Base-by-base conservation (phyloP, 1,140 invertebrate genomes). In the Bursaphelenchus mucronatus region DNA sequence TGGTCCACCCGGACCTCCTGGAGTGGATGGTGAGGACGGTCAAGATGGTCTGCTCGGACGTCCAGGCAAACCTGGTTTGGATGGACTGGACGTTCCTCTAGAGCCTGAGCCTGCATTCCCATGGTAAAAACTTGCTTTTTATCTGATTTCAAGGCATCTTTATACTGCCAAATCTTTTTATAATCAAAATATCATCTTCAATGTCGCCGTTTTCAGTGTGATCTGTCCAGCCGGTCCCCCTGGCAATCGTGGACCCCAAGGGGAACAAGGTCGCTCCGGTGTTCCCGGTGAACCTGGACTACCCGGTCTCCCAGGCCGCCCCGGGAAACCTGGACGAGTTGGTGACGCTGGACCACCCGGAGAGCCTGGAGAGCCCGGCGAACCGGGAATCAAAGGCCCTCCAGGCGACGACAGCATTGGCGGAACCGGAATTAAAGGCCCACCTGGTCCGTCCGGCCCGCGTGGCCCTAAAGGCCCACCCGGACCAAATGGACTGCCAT, bases 31-130 rank as follows among this genome's bases (percentile, higher is more conserved):
- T 39, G 68, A 74, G 59, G 51, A 47, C 30, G 67, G 63, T 54
- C 61, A 67, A 46, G 67, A 66, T 66, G 63, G 70, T 58, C 19
- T 63, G 8, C 61, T 43, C 21, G 13, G 52, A 54, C 52, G 52
- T 3, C 67, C 66, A 43, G 78, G 78, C 57, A 79, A 79, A 55
- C 74, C 79, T n/a, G 77, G 76, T 41, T 70, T 79, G 17, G 77
- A 81, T 49, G 77, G 78, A 5, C 61, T 81, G 17, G 77, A 79
- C 54, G 68, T 79, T 49, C 76, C 79, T 19, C 68, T 79, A 4
- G 77, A 79, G 45, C 78, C 77, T 41, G 77, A 79, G 61, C 77
- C 77, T 9, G 66, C 68, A 17, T 79, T 79, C 65, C 77, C 77
- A 52, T 78, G 76, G 69, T 76, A 61, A 30, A 5, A 17, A 47